These are phyloP conservation scores for Drosophila grimshawi DNA, from an alignment of 1,140 invertebrate species.

Conservation along the genomic window DNA sequence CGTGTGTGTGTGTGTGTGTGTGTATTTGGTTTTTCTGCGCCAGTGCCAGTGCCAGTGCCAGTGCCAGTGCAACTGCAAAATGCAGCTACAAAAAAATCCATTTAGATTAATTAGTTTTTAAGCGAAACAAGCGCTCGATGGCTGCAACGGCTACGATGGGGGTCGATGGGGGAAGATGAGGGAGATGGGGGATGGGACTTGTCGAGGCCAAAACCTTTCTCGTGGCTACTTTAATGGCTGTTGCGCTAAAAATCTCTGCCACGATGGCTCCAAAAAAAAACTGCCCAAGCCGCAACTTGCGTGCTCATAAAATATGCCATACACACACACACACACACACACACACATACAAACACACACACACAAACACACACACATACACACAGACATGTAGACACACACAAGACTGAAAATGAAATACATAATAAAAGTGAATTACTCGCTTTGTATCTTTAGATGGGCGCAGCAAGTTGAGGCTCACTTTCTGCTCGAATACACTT, in stretches of 20 bases:
- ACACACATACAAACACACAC: neutral
- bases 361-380: constrained; percentile 1
- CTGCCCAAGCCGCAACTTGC: constrained; percentile 10
- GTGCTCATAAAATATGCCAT: constrained; percentile 40
- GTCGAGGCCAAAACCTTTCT: constrained; percentile 13
- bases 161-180: neutral
- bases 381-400: neutral
- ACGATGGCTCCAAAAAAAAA: constrained; percentile 18
- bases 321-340: constrained; percentile 3
- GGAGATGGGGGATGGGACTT: neutral
- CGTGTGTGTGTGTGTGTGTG: constrained; percentile 28
- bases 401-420: constrained; percentile 27
- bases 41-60: constrained; percentile 33
- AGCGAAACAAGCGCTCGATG: constrained; percentile 52
- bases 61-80: constrained; percentile 34
- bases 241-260: constrained; percentile 33
- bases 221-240: constrained; percentile 33
- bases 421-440: constrained; percentile 55
- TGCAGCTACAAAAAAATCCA: constrained; percentile 81
- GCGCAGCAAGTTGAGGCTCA: constrained; percentile 47
- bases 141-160: neutral
- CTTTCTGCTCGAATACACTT: constrained; percentile 75
- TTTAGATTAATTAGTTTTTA: constrained; percentile 83
- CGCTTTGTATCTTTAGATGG: constrained; percentile 40
- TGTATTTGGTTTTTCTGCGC: constrained; percentile 55